Evolutionary conservation across 1,140 invertebrate species (phyloP).

Genomic region (Cydia amplana): DNA sequence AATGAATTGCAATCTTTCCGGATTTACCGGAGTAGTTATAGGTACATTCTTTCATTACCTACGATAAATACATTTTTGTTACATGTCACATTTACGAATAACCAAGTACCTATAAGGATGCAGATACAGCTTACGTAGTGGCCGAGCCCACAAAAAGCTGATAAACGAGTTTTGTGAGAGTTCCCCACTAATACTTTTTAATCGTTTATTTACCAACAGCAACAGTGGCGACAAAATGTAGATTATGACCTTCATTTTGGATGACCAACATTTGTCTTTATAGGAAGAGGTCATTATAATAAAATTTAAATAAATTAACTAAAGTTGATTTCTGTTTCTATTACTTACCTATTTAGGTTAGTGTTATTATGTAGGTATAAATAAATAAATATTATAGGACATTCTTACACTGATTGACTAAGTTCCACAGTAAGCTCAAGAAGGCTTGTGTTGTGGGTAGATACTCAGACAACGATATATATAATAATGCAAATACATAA

Average conservation of each 20-base stretch:
- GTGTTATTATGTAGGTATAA: too few relatives aligned
- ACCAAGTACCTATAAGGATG: slow-evolving; percentile 12
- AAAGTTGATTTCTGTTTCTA: too few relatives aligned
- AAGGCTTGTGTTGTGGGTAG: too few relatives aligned
- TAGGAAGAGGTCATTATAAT: not conserved
- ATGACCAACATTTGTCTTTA: not conserved
- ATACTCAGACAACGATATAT: too few relatives aligned
- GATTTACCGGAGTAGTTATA: too few relatives aligned
- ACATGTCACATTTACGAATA: not conserved
- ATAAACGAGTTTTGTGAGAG: not conserved
- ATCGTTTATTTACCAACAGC: not conserved
- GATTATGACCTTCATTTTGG: not conserved
- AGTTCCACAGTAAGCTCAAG: too few relatives aligned
- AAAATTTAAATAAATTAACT: not conserved
- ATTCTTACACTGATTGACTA: too few relatives aligned
- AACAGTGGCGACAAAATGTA: not conserved
- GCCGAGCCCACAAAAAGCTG: not conserved
- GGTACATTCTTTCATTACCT: not conserved
- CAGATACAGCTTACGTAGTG: not conserved
- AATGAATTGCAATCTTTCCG: not conserved
- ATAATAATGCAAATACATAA: too few relatives aligned
- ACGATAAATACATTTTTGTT: not conserved
- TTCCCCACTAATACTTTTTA: not conserved
- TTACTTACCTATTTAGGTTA: not conserved
- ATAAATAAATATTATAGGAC: too few relatives aligned